These are phyloP conservation scores for Nematopogon swammerdamellus DNA, from an alignment of 2,888 invertebrate species.

Conservation along the genomic window DNA sequence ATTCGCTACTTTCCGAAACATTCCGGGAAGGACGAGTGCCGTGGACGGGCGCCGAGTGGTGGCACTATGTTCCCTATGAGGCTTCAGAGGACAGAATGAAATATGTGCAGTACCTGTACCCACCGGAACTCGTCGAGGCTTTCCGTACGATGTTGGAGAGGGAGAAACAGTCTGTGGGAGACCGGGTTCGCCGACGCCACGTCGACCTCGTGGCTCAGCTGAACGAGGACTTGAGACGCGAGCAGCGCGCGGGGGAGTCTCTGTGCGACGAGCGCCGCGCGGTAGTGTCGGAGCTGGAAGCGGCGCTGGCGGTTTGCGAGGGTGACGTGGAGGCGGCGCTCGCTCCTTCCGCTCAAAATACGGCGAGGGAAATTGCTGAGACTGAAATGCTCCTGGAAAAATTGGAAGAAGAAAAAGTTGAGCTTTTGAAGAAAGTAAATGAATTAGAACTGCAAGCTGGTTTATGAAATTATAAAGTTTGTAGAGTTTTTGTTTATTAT, in stretches of 20 bases:
- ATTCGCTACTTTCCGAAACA: background rate
- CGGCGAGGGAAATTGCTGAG: background rate
- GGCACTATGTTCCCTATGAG: background rate
- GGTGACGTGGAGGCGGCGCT: background rate
- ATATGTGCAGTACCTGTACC: background rate
- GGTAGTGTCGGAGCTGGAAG: background rate
- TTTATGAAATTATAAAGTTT: background rate
- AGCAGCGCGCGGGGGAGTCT: slow-evolving; percentile 22
- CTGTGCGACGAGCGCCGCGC: slow-evolving; percentile 15
- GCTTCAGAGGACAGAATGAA: background rate
- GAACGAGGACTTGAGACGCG: slow-evolving; percentile 27
- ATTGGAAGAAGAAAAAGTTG: background rate
- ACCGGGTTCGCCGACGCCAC: slow-evolving; percentile 26
- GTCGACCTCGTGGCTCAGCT: slow-evolving; percentile 29
- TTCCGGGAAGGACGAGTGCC: background rate
- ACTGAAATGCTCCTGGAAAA: background rate
- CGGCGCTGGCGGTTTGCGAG: background rate
- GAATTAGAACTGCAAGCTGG: background rate
- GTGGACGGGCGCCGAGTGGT: background rate
- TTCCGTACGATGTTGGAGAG: slow-evolving; percentile 23
- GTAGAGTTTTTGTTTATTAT: no score
- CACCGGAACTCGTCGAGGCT: slow-evolving; percentile 12
- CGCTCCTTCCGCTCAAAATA: background rate
- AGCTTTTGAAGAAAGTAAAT: background rate
- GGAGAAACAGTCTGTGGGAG: slow-evolving; percentile 28